Evolutionary conservation across 2,797 vertebrate species (phyloP).

Genomic region (Naso thynnoides): DNA sequence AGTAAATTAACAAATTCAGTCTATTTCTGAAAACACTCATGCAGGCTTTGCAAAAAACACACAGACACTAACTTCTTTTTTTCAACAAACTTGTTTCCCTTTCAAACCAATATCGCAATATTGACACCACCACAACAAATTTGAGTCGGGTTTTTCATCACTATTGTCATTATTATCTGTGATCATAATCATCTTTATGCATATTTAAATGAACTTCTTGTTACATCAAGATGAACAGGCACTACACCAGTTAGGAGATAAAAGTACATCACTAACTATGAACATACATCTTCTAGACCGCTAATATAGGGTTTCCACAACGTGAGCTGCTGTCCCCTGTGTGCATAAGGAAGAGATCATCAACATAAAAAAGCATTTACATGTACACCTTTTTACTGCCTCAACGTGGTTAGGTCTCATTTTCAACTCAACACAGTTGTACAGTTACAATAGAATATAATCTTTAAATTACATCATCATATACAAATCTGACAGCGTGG

Average conservation of each 20-base stretch:
- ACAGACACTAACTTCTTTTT: conserved; percentile 69
- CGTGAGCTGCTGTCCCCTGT: conserved; percentile 76
- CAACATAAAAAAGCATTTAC: conserved; percentile 87
- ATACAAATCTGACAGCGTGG: conserved; percentile 88
- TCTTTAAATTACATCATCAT: conserved; percentile 91
- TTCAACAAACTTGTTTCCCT: conserved; percentile 83
- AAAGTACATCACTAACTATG: conserved; percentile 87
- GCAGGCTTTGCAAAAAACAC: conserved; percentile 53
- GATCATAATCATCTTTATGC: conserved; percentile 86
- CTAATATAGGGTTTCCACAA: conserved; percentile 82
- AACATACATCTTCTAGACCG: conserved; percentile 85
- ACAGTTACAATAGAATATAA: conserved; percentile 90
- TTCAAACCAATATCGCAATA: conserved; percentile 84
- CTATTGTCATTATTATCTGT: conserved; percentile 76
- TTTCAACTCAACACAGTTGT: conserved; percentile 88
- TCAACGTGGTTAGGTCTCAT: conserved; percentile 84
- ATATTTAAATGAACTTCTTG: conserved; percentile 86
- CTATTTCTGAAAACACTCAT: conserved; percentile 1
- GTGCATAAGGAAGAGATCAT: conserved; percentile 86
- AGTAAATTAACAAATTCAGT: background rate
- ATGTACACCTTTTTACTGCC: conserved; percentile 85
- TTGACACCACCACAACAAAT: conserved; percentile 85
- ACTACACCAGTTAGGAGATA: conserved; percentile 89
- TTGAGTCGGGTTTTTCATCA: conserved; percentile 75
- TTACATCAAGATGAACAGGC: conserved; percentile 89